Evolutionary conservation across 1,140 invertebrate genomes (phyloP), one percentile per base, ranked within the genome.

Genomic region (Micrasema longulum): DNA sequence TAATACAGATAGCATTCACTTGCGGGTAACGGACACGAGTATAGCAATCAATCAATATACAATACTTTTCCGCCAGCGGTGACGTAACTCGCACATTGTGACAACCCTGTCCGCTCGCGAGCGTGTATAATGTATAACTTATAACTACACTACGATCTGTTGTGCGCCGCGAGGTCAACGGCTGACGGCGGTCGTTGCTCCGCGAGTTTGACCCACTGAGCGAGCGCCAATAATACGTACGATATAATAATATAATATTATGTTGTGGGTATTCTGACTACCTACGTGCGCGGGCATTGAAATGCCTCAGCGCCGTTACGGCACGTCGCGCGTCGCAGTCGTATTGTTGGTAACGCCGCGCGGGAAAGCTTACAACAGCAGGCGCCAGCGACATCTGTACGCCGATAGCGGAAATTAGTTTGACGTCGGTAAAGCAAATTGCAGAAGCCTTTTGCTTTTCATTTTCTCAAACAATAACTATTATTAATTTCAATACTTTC

Each of bases 181-280:
- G 81, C 84, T 85, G 84, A 23, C 62, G 82, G 83, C 84, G 84
- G 83, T 84, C 83, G 82, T 84, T 84, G 83, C 82, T 82, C 84
- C 79, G 81, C 82, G 83, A 83, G 82, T 82, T 81, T 85, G 84
- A 85, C 84, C 84, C 84, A 85, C 83, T 85, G 81, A 85, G 82
- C 83, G 83, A 75, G 31, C 12, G 53, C 67, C 52, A 57, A 64
- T 67, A 48, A 57, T 57, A 57, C 2, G 23, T 53, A 57, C 26
- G 26, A 57, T 57, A 57, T 57, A 57, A 57, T 57, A 36, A 18
- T 14, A 18, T 35, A 35, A 20, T n/a, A n/a, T n/a, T n/a, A n/a
- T n/a, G n/a, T n/a, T n/a, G n/a, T n/a, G n/a, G 5, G 12, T 1
- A 20, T 22, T 10, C 7, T 11, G 16, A 52, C 16, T 14, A 35